Percentiles rank a stretch among this genome's conserved stretches.
Conservation (phyloP, 2,113 vertebrate genomes). For the Passer domesticus region DNA sequence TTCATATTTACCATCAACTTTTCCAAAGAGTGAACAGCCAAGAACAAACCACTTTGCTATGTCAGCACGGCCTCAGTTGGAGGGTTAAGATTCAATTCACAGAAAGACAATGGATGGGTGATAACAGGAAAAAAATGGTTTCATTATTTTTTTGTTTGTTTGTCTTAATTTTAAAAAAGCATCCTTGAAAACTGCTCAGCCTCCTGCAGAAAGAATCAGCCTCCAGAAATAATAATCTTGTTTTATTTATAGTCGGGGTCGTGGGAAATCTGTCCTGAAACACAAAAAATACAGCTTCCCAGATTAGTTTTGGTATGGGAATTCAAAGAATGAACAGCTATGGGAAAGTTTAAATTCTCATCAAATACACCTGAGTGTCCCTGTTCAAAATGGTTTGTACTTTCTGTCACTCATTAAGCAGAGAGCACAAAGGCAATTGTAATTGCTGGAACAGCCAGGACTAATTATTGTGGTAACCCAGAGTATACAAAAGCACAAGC, state of each 20-base stretch:
- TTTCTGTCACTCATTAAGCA: neutral
- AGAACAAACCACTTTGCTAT: neutral
- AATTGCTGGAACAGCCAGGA: neutral
- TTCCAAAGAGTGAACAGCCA: neutral
- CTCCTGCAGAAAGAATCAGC: neutral
- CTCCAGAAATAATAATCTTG: conserved; percentile 52
- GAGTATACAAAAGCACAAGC: accelerated
- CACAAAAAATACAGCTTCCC: conserved; percentile 22
- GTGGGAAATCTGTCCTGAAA: conserved; percentile 42
- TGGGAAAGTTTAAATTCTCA: conserved; percentile 58
- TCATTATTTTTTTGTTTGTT: neutral
- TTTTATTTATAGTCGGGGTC: conserved; percentile 62
- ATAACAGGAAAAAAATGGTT: neutral
- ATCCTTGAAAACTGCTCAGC: neutral
- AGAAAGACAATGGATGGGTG: neutral
- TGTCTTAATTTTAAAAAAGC: neutral
- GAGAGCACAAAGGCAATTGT: neutral
- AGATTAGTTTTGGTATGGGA: conserved; percentile 50
- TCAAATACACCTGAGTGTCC: conserved; percentile 46
- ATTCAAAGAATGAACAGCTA: conserved; percentile 47
- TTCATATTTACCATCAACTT: neutral
- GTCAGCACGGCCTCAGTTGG: neutral
- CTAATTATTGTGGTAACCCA: neutral
- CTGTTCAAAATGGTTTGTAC: neutral
- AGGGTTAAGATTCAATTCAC: neutral